Base-by-base conservation (phyloP, 2,888 invertebrate genomes). In the Ophion costatus region DNA sequence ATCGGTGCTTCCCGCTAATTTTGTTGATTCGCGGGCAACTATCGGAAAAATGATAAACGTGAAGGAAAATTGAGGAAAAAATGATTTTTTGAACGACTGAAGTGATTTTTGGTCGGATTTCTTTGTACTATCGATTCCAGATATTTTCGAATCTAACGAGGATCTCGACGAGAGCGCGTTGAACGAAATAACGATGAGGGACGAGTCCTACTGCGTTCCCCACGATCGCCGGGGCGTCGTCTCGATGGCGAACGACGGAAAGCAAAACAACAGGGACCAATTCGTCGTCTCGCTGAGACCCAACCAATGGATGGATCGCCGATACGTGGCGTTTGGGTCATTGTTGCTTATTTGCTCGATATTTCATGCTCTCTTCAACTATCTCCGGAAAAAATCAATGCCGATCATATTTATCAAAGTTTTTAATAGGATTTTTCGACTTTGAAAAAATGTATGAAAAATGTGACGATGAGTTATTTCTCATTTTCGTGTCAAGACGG, bases 261-360 rank as follows among this genome's bases (percentile, higher is more conserved):
- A 95, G 86, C 95, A 97, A 91, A 95, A 95, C 86, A 97, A 97
- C 91, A 95, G 95, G 5, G 96, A 96, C 1, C 96, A 97, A 93
- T 97, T 97, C 92, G 96, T 96, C 90, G 94, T 97, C 20, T 94
- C 96, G 17, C 93, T 97, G 20, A 95, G 96, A 92, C 95, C 96
- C 5, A 94, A 95, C 5, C 93, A 95, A 4, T 97, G 97, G 97
- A 96, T 97, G 96, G 95, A 96, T 88, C 94, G 94, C 82, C 95
- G 95, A 93, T 96, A 96, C 90, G 97, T 97, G 6, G 97, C 96
- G 1, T 97, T 97, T 91, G 97, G 96, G 95, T 95, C 10, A 66
- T n/a, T 51, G 17, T 51, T 5, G 14, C 51, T 51, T 51, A 17
- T 14, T 45, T 45, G 7, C 14, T 2, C 45, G 14, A 3, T 11